Evolutionary conservation across 2,888 invertebrate genomes (phyloP).

Genomic region (Phengaris alcon): DNA sequence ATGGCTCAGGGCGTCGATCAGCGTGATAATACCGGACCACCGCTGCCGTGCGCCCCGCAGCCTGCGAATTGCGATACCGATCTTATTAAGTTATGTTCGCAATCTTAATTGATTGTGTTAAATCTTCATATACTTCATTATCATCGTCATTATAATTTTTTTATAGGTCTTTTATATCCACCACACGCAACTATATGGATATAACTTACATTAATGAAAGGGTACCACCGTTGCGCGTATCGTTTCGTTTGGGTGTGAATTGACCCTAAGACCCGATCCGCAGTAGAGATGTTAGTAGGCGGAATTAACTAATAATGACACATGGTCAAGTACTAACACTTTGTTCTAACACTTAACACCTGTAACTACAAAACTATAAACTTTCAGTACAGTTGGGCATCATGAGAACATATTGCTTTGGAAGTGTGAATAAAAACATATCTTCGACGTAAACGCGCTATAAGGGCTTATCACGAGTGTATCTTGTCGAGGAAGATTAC

Average conservation of each 20-base stretch:
- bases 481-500: not conserved
- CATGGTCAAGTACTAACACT: too few species aligned
- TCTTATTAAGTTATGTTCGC: conserved; percentile 8
- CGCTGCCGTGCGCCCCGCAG: conserved; percentile 6
- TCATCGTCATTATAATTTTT: not conserved
- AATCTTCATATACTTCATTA: conserved; percentile 19
- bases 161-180: not conserved
- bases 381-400: not conserved
- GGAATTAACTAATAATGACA: too few species aligned
- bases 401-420: not conserved
- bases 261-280: too few species aligned
- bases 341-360: not conserved
- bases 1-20: conserved; percentile 16
- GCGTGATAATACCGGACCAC: not conserved
- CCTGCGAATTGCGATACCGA: not conserved
- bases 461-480: not conserved
- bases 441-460: not conserved
- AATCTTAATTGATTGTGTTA: conserved; percentile 21
- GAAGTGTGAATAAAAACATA: conserved; percentile 13
- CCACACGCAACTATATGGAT: not conserved
- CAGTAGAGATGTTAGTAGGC: too few species aligned
- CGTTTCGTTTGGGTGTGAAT: too few species aligned
- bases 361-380: not conserved
- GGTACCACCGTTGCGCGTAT: too few species aligned
- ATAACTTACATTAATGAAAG: not conserved